Evolutionary conservation across 2,113 vertebrate species (phyloP).

Genomic region (Pterophyllum scalare): DNA sequence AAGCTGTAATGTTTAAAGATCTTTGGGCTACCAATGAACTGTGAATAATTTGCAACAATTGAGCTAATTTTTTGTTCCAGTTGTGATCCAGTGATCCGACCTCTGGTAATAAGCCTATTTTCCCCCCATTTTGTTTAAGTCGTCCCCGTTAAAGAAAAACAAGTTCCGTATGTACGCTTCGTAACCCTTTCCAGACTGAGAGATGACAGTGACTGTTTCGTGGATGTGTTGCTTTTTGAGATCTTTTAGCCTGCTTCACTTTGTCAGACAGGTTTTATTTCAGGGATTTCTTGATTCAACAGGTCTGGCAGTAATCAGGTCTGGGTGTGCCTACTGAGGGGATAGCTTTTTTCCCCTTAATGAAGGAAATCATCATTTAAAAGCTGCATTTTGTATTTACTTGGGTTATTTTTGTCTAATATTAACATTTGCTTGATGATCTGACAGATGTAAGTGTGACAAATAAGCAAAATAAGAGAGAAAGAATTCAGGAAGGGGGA

Average conservation of each 20-base stretch:
- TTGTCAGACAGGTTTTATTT: too few relatives aligned
- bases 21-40: not conserved
- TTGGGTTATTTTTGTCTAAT: not conserved
- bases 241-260: too few relatives aligned
- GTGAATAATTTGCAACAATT: not conserved
- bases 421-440: not conserved
- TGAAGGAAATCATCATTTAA: too few relatives aligned
- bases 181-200: too few relatives aligned
- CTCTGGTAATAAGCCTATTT: not conserved
- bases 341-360: too few relatives aligned
- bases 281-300: too few relatives aligned
- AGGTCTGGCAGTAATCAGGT: too few relatives aligned
- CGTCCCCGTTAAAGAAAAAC: too few relatives aligned
- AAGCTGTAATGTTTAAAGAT: not conserved
- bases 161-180: too few relatives aligned
- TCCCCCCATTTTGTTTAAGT: not conserved
- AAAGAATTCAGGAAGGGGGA: not conserved
- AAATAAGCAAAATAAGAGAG: not conserved
- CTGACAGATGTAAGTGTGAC: not conserved
- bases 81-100: not conserved
- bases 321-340: too few relatives aligned
- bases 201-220: too few relatives aligned
- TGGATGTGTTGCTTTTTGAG: too few relatives aligned
- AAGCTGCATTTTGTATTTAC: not conserved
- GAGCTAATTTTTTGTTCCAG: not conserved